Conservation (phyloP, 1,140 invertebrate species). For the Lycorma delicatula region DNA sequence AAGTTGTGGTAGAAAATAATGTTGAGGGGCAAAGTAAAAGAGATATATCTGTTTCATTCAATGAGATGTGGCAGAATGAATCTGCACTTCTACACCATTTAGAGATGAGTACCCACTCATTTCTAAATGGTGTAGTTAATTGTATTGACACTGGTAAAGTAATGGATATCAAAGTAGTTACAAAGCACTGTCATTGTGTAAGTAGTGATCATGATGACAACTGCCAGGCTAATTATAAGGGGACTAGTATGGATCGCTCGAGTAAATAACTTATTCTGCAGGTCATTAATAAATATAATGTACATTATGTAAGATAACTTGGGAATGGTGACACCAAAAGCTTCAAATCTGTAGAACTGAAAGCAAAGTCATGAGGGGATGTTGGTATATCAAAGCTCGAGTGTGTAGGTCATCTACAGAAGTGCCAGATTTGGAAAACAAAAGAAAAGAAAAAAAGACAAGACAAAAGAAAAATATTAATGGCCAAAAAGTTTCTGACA, state of each 20-base stretch:
- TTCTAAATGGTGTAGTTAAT: not conserved
- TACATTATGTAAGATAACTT: not conserved
- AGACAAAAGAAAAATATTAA: conserved; percentile 17
- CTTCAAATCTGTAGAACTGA: not conserved
- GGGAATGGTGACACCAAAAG: not conserved
- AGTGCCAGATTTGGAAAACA: too few relatives aligned
- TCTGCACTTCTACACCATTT: too few relatives aligned
- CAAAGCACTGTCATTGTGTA: not conserved
- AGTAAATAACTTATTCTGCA: not conserved
- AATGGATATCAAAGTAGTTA: not conserved
- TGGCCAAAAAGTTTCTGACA: conserved; percentile 6
- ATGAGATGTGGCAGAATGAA: too few relatives aligned
- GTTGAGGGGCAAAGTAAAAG: too few relatives aligned
- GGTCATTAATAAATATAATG: not conserved
- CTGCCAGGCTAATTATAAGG: not conserved
- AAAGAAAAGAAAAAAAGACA: not conserved
- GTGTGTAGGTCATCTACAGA: not conserved
- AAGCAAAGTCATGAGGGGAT: not conserved
- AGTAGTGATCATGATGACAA: not conserved
- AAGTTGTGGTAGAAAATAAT: not conserved
- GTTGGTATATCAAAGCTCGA: not conserved
- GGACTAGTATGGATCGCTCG: not conserved
- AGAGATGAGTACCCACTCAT: too few relatives aligned
- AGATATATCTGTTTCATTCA: too few relatives aligned
- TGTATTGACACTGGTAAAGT: not conserved